Conservation (phyloP, 2,797 vertebrate genomes). For the Psittacula derbiana region DNA sequence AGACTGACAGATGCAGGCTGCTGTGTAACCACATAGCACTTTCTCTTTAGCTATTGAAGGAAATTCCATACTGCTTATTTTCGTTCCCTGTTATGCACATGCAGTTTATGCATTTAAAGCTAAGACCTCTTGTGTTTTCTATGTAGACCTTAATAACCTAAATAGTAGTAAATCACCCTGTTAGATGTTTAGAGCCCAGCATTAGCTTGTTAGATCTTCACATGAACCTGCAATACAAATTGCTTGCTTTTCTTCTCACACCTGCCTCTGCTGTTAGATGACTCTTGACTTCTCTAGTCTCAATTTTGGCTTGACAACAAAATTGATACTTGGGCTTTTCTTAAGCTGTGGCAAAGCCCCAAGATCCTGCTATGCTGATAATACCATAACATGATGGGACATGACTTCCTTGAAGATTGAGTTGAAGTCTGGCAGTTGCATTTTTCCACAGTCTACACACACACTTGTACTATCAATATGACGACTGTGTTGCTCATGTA, state of each 20-base stretch:
- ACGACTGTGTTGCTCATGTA: not conserved
- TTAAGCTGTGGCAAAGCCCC: not conserved
- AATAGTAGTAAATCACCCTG: not conserved
- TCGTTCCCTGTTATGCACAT: not conserved
- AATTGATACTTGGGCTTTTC: not conserved
- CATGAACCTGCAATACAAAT: not conserved
- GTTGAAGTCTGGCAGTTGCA: not conserved
- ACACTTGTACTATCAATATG: not conserved
- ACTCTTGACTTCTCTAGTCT: not conserved
- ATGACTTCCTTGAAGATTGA: not conserved
- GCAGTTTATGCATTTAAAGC: not conserved
- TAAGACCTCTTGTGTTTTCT: not conserved
- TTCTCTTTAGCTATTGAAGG: not conserved
- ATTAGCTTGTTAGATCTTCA: not conserved
- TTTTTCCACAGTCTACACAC: not conserved
- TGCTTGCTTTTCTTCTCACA: not conserved
- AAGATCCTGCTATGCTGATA: not conserved
- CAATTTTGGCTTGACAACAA: not conserved
- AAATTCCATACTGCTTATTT: not conserved
- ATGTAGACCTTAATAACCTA: not conserved
- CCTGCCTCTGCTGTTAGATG: not conserved
- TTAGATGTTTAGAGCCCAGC: not conserved
- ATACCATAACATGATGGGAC: not conserved
- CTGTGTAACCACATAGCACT: not conserved
- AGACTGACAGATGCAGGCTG: not conserved